phyloP scores from a whole-genome alignment of 2,113 vertebrate genomes.

The Crotalus viridis region DNA sequence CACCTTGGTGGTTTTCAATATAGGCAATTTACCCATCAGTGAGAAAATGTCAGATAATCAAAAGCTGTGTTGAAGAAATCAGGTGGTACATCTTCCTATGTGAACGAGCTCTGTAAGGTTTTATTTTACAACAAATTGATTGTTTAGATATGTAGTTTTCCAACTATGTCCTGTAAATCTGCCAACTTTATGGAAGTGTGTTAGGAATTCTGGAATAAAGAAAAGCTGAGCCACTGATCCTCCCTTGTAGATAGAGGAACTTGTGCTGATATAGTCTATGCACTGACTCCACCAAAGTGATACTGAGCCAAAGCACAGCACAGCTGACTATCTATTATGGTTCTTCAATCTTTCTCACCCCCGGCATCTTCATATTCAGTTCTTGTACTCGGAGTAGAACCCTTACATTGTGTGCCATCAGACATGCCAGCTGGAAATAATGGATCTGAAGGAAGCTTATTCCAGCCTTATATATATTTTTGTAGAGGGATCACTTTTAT shows the following conservation, averaged over 20 bases:
- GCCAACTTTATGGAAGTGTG: neutral
- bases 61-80: neutral
- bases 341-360: neutral
- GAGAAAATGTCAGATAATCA: neutral
- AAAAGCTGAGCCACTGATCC: neutral
- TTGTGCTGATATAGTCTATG: neutral
- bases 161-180: neutral
- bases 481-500: neutral
- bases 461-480: neutral
- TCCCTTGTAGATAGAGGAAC: too few species aligned
- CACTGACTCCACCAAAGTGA: neutral
- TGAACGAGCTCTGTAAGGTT: neutral
- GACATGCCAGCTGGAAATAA: neutral
- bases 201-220: neutral
- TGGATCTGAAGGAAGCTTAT: neutral
- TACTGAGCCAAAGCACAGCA: neutral
- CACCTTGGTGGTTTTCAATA: neutral
- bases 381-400: neutral
- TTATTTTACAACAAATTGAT: neutral
- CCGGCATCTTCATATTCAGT: neutral
- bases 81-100: neutral
- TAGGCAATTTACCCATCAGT: neutral
- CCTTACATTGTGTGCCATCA: neutral
- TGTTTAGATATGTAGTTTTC: neutral
- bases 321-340: neutral